Conservation (phyloP, 1,140 invertebrate species). For the Drosophila subobscura region DNA sequence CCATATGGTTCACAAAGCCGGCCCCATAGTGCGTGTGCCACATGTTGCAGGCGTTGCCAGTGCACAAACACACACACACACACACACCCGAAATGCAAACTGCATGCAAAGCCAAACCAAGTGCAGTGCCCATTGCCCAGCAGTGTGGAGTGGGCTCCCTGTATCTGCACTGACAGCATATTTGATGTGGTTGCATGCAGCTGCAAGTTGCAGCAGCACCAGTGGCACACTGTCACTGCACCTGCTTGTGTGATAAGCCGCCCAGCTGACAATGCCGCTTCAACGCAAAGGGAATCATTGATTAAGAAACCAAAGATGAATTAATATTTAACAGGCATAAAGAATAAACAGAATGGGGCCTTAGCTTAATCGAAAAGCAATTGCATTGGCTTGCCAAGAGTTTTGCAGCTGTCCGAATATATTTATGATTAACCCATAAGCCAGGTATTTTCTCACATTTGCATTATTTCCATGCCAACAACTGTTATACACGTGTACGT, state of each 20-base stretch:
- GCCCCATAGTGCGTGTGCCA: constrained; percentile 74
- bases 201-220: constrained; percentile 16
- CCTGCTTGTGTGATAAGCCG: constrained; percentile 40
- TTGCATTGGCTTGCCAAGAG: too few relatives aligned
- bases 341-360: too few relatives aligned
- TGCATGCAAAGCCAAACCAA: constrained; percentile 52
- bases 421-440: too few relatives aligned
- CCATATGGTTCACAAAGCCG: constrained; percentile 66
- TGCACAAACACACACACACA: constrained; percentile 31
- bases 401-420: too few relatives aligned
- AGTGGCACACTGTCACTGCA: constrained; percentile 13
- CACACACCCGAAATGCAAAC: constrained; percentile 50
- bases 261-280: constrained; percentile 27
- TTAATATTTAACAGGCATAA: too few relatives aligned
- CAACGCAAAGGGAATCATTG: constrained; percentile 36
- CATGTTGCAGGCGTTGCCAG: constrained; percentile 63
- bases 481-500: too few relatives aligned
- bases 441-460: too few relatives aligned
- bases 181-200: constrained; percentile 38
- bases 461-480: too few relatives aligned
- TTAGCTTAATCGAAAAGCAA: too few relatives aligned
- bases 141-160: not conserved
- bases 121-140: constrained; percentile 33
- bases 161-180: constrained; percentile 43
- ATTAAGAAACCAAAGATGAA: constrained; percentile 1